These are phyloP conservation scores for Pheosia gnoma DNA, from an alignment of 2,888 invertebrate genomes.

Conservation along the genomic window DNA sequence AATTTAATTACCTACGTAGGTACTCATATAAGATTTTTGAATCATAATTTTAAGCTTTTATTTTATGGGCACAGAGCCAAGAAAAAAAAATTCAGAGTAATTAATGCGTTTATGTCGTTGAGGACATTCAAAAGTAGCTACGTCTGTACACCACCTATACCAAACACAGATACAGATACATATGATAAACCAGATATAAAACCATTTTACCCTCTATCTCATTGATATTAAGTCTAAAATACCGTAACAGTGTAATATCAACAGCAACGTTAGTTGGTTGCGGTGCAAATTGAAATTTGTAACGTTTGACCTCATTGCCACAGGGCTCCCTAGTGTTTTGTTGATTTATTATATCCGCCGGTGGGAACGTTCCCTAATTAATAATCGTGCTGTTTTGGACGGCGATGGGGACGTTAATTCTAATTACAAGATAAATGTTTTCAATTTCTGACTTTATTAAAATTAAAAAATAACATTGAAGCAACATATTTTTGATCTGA, in stretches of 20 bases:
- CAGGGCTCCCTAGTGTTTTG: constrained; percentile 42
- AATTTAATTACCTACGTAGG: too few relatives aligned
- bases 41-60: too few relatives aligned
- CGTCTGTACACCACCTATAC: neutral
- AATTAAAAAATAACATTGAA: neutral
- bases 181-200: constrained; percentile 12
- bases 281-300: constrained; percentile 65
- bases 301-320: constrained; percentile 66
- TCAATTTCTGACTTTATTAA: neutral
- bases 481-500: neutral
- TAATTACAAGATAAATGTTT: neutral
- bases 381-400: constrained; percentile 20
- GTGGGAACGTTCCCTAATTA: constrained; percentile 21
- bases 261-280: constrained; percentile 26
- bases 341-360: constrained; percentile 47
- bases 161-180: constrained; percentile 15
- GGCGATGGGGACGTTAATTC: neutral
- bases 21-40: too few relatives aligned
- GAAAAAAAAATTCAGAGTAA: too few relatives aligned
- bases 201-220: constrained; percentile 1
- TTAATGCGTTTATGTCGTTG: too few relatives aligned
- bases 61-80: too few relatives aligned
- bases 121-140: neutral
- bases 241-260: constrained; percentile 13
- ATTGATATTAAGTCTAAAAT: constrained; percentile 21